Conservation (phyloP, 1,140 invertebrate species). For the Arctopsyche grandis region DNA sequence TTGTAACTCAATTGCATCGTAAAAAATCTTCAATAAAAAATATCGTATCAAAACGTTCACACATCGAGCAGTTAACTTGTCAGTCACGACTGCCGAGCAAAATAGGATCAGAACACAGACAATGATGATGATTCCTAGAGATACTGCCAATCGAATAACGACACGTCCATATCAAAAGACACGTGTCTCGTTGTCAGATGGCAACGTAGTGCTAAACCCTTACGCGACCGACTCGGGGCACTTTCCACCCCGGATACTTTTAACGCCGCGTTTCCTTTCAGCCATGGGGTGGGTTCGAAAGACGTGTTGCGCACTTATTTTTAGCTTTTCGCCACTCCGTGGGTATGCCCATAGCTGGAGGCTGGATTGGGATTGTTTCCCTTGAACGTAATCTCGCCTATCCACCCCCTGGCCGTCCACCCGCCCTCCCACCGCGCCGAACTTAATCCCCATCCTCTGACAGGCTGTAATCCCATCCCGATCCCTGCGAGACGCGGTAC, state of each 20-base stretch:
- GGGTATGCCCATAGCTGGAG: background rate
- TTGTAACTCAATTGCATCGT: no score
- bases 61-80: no score
- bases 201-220: background rate
- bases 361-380: conserved; percentile 26
- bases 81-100: no score
- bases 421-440: background rate
- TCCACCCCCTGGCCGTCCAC: background rate
- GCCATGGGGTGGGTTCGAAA: background rate
- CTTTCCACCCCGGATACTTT: background rate
- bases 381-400: conserved; percentile 29
- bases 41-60: no score
- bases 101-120: no score
- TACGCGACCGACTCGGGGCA: background rate
- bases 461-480: conserved; percentile 34
- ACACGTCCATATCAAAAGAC: no score
- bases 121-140: no score
- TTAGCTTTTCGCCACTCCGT: conserved; percentile 21
- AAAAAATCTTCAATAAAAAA: no score
- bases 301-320: conserved; percentile 2
- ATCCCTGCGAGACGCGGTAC: background rate
- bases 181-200: no score
- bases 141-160: no score
- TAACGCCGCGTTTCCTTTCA: background rate
- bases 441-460: conserved; percentile 28